phyloP scores from a whole-genome alignment of 64 coral and sea anemone genomes.

The Montipora foliosa region DNA sequence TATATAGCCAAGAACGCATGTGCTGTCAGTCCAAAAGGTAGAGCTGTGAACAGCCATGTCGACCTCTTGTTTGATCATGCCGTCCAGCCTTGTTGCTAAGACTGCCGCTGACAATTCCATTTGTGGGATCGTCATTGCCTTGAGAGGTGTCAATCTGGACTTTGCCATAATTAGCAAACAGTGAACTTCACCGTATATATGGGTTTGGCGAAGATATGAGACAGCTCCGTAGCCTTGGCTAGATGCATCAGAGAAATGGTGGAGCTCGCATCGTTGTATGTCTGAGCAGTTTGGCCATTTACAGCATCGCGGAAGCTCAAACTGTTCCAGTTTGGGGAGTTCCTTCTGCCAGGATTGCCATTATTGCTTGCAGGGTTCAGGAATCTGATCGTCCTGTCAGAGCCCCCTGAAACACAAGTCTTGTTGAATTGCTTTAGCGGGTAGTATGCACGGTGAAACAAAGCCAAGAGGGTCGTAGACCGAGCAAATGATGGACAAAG shows the following conservation, averaged over 20 bases:
- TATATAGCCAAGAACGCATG: slow-evolving; percentile 67
- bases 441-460: slow-evolving; percentile 44
- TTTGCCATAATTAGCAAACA: slow-evolving; percentile 65
- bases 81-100: slow-evolving; percentile 56
- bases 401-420: slow-evolving; percentile 60
- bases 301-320: slow-evolving; percentile 46
- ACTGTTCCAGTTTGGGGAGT: slow-evolving; percentile 60
- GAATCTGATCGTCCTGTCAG: slow-evolving; percentile 63
- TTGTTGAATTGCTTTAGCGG: slow-evolving; percentile 60
- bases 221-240: slow-evolving; percentile 55
- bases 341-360: slow-evolving; percentile 51
- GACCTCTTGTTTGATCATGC: slow-evolving; percentile 58
- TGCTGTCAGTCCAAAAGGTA: slow-evolving; percentile 68
- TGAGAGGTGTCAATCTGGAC: slow-evolving; percentile 54
- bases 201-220: slow-evolving; percentile 38
- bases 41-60: slow-evolving; percentile 7
- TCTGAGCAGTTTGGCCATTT: slow-evolving; percentile 28
- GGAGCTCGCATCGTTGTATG: slow-evolving; percentile 29
- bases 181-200: slow-evolving; percentile 10
- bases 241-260: slow-evolving; percentile 62
- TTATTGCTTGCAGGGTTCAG: neutral
- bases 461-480: slow-evolving; percentile 68
- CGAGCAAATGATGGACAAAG: slow-evolving; percentile 33
- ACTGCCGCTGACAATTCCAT: slow-evolving; percentile 71
- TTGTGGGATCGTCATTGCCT: slow-evolving; percentile 63